Evolutionary conservation across 1,140 invertebrate genomes (phyloP).

Genomic region (Drosophila navojoa): DNA sequence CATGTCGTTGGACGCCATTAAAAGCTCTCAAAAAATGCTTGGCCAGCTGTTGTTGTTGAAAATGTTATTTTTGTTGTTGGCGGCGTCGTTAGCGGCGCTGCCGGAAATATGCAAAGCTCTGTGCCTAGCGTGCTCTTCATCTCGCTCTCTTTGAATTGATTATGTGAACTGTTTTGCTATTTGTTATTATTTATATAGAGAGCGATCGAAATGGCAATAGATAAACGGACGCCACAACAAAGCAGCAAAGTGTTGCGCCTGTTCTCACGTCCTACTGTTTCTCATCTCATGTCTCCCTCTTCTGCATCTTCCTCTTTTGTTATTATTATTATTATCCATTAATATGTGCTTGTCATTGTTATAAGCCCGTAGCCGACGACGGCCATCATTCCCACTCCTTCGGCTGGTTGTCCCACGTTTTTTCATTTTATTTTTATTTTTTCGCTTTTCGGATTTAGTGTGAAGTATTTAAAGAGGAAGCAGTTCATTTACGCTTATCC

Average conservation of each 20-base stretch:
- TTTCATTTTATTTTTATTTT: background rate
- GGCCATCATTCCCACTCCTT: background rate
- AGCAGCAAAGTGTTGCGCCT: constrained; percentile 12
- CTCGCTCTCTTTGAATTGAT: constrained; percentile 13
- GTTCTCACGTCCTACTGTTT: background rate
- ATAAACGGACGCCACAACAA: constrained; percentile 26
- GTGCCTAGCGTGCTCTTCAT: background rate
- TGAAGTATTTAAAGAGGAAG: constrained; percentile 64
- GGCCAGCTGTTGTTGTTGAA: constrained; percentile 38
- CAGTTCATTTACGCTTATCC: constrained; percentile 63
- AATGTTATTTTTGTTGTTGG: constrained; percentile 17
- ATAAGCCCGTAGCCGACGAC: background rate
- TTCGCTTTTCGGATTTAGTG: constrained; percentile 17
- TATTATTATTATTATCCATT: constrained; percentile 7
- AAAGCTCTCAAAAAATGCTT: constrained; percentile 72
- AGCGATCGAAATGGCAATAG: constrained; percentile 19
- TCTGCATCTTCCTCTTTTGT: background rate
- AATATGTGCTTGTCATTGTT: constrained; percentile 24
- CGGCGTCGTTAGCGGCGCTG: constrained; percentile 9
- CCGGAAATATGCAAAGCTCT: constrained; percentile 48
- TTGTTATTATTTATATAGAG: constrained; percentile 45
- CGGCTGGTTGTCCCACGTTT: constrained; percentile 20
- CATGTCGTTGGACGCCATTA: constrained; percentile 45
- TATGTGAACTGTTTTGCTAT: constrained; percentile 67
- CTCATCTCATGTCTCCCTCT: background rate